Base-by-base conservation (phyloP, 2,113 vertebrate species). In the Crotalus helleri region DNA sequence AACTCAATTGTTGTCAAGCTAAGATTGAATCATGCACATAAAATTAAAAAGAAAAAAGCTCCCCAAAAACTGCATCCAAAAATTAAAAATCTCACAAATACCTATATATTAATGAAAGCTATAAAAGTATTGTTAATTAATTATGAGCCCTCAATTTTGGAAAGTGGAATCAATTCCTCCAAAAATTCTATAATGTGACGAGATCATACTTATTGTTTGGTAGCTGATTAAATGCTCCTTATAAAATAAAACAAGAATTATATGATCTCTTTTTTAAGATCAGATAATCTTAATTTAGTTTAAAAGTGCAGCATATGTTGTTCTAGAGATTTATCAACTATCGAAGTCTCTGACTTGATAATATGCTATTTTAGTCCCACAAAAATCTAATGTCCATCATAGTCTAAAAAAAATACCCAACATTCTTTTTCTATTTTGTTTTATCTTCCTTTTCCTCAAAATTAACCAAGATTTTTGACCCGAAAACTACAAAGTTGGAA, bases 201-300 rank as follows among this genome's bases (percentile, higher is more conserved):
- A 90, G 21, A 87, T 85, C 1, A 0, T 90, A 94, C 95, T 88
- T 96, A 81, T 29, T 93, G 49, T 26, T 96, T 95, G 69, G 55
- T 90, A 58, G 29, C 17, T 61, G 33, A 92, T 0, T 88, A 19
- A 10, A 4, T 92, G 51, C 85, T 95, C 15, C 74, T 33, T 92
- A 29, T 29, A 94, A 13, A 1, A 1, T 57, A 87, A 94, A 95
- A 92, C 19, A 93, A 88, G 94, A 93, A 87, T 53, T 33, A 24
- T 49, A 8, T 21, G 39, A 33, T 51, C 15, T 91, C 33, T 90
- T 6, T n/a, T 39, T 26, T 92, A 54, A 39, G 7, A 44, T 26
- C 49, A 87, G 59, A 91, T 10, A 19, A 55, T 59, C 49, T 91
- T 61, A 87, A 33, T 92, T 51, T 51, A 51, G 64, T 90, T 64